These are phyloP conservation scores for Zygaena filipendulae DNA, from an alignment of 2,888 invertebrate species.

Conservation along the genomic window DNA sequence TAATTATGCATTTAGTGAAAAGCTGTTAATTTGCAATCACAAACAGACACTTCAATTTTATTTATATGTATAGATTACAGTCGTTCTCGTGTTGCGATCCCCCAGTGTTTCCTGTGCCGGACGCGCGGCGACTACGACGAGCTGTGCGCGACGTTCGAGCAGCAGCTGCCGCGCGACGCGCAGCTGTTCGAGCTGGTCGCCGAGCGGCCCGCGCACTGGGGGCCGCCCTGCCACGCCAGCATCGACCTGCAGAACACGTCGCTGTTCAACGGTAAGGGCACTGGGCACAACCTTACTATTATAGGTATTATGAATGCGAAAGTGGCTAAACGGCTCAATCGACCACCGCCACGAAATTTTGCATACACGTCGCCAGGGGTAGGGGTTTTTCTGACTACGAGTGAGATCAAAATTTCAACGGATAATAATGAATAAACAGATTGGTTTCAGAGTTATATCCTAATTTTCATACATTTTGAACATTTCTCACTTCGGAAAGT, in stretches of 20 bases:
- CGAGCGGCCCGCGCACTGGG: constrained; percentile 81
- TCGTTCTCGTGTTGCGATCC: too few relatives aligned
- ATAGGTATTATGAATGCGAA: constrained; percentile 1
- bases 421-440: too few relatives aligned
- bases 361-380: too few relatives aligned
- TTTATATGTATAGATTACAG: too few relatives aligned
- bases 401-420: too few relatives aligned
- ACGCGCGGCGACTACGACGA: constrained; percentile 84
- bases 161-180: constrained; percentile 74
- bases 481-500: too few relatives aligned
- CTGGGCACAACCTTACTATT: constrained; percentile 1
- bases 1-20: too few relatives aligned
- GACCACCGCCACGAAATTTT: not conserved
- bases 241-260: constrained; percentile 47
- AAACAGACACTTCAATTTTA: too few relatives aligned
- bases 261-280: constrained; percentile 40
- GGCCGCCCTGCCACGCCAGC: constrained; percentile 62
- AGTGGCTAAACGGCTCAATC: too few relatives aligned
- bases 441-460: too few relatives aligned
- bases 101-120: constrained; percentile 91
- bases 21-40: too few relatives aligned
- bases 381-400: not conserved
- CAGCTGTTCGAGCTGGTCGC: constrained; percentile 89
- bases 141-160: constrained; percentile 75
- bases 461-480: too few relatives aligned